Evolutionary conservation across 1,140 invertebrate genomes (phyloP), one percentile per base, ranked within the genome.

Genomic region (Drosophila kepulauana): DNA sequence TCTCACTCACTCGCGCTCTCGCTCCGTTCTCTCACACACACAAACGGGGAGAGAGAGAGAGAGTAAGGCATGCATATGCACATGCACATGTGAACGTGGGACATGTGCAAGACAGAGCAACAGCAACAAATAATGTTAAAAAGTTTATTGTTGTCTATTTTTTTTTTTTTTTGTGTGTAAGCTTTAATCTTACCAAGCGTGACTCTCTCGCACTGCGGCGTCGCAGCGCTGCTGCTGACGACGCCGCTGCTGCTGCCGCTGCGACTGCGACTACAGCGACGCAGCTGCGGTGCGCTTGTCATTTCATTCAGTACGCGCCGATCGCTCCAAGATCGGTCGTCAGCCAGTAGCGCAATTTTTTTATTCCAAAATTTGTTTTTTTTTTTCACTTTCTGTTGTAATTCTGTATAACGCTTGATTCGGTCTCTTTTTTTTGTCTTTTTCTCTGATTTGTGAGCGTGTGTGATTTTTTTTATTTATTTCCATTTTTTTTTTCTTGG

Each of bases 241-340:
- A 16, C 35, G 41, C 15, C 7, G 54, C 52, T 61, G 75, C 28
- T 35, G 13, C 48, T 35, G 64, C 35, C n/a, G 46, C 10, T 56
- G 20, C 63, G 63, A 57, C 67, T 58, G 76, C 61, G 45, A 61
- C 73, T 52, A 38, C 7, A 38, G 35, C 35, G 59, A 65, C 62
- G 79, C 76, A 63, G 67, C 79, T 70, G 79, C 65, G 78, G 38
- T 71, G 79, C 65, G 78, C 33, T 58, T 68, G 68, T 87, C 82
- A 82, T 76, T 84, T 79, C 85, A 89, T 88, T 89, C 75, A 80
- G 78, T 81, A 78, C 71, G 80, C 77, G 80, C 68, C 84, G 80
- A 89, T 88, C 82, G 78, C 75, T 89, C 75, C 63, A 87, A 84
- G 84, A 89, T 88, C 85, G 81, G 80, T 87, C 80, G 84, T 75